Percentiles rank a stretch among this genome's conserved stretches.
phyloP scores from a whole-genome alignment of 2,888 invertebrate species.

The Tinea semifulvella region DNA sequence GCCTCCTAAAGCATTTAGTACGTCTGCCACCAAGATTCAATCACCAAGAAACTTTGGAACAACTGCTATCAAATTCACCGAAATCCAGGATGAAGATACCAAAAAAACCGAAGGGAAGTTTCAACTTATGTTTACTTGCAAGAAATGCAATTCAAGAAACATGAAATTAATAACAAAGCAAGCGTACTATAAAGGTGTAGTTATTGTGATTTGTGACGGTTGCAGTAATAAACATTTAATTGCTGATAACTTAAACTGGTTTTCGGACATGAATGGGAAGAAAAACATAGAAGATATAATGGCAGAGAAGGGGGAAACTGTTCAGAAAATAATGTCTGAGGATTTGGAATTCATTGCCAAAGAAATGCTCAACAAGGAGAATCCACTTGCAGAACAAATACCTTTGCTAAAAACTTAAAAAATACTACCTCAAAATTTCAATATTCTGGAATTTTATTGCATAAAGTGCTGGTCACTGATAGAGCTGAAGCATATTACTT shows the following conservation, averaged over 20 bases:
- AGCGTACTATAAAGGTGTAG: constrained; percentile 89
- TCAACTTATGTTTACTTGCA: constrained; percentile 86
- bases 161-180: constrained; percentile 83
- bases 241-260: constrained; percentile 97
- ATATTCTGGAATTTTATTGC: no score
- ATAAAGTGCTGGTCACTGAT: no score
- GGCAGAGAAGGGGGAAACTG: constrained; percentile 85
- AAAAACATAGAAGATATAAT: constrained; percentile 92
- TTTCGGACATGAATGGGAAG: constrained; percentile 77
- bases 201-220: constrained; percentile 88
- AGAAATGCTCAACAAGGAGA: constrained; percentile 29
- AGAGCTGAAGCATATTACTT: no score
- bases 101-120: constrained; percentile 63
- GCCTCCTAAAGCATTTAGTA: constrained; percentile 31
- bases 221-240: constrained; percentile 93
- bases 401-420: background rate
- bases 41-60: constrained; percentile 45
- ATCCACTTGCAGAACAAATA: background rate
- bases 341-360: constrained; percentile 59
- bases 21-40: constrained; percentile 38
- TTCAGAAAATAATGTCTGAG: constrained; percentile 63
- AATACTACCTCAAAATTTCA: no score
- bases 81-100: constrained; percentile 28
- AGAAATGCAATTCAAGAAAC: constrained; percentile 82
- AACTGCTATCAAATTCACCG: constrained; percentile 30